Conservation (phyloP, 2,888 invertebrate genomes). For the Drosophila atripex region DNA sequence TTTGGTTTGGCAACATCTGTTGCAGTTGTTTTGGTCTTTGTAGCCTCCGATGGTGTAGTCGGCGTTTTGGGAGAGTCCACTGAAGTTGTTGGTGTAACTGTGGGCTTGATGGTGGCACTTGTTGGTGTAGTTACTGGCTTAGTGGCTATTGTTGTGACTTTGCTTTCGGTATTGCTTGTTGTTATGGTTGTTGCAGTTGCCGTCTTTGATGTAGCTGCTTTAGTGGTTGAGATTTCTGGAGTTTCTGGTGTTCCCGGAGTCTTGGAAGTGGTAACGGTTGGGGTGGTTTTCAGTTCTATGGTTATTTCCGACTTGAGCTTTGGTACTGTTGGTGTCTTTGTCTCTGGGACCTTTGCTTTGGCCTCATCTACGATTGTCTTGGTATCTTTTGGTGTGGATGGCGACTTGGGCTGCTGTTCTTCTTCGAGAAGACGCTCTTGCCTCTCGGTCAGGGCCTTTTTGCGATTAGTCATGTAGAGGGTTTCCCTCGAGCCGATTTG, state of each 20-base stretch:
- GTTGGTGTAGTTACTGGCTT: slow-evolving; percentile 20
- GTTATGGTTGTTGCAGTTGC: slow-evolving; percentile 4
- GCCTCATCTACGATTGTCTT: slow-evolving; percentile 21
- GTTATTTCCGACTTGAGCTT: slow-evolving; percentile 41
- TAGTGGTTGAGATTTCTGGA: background rate
- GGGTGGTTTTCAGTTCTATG: slow-evolving; percentile 45
- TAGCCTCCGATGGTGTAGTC: background rate
- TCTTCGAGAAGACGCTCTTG: slow-evolving; percentile 54
- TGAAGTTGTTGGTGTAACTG: slow-evolving; percentile 3
- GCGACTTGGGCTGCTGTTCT: slow-evolving; percentile 16
- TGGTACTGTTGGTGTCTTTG: slow-evolving; percentile 57
- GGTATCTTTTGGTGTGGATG: slow-evolving; percentile 35
- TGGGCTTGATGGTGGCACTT: slow-evolving; percentile 17
- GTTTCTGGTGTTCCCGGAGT: background rate
- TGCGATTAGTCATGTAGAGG: slow-evolving; percentile 86
- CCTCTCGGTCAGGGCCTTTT: slow-evolving; percentile 84
- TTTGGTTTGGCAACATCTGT: background rate
- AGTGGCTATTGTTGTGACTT: background rate
- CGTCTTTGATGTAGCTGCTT: slow-evolving; percentile 20
- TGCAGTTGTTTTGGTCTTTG: background rate
- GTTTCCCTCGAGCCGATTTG: slow-evolving; percentile 88
- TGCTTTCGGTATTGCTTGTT: background rate
- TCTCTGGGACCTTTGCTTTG: background rate
- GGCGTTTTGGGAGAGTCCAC: slow-evolving; percentile 3
- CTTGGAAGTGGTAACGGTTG: slow-evolving; percentile 9